These are phyloP conservation scores for Drosophila mercatorum DNA, from an alignment of 2,888 invertebrate genomes.

Conservation along the genomic window DNA sequence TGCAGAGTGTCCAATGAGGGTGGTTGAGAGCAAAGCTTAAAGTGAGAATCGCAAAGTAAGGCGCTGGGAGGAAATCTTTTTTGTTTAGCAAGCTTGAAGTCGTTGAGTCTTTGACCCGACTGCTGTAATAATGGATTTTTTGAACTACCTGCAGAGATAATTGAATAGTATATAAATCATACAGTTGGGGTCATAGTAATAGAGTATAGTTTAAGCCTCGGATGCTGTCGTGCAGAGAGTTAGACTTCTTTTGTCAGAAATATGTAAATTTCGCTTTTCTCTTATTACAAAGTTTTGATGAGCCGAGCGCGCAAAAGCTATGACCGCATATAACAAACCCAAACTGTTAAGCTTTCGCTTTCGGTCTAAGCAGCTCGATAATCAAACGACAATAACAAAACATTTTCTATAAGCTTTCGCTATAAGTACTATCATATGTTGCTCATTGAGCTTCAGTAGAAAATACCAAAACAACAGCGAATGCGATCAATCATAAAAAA, in stretches of 20 bases:
- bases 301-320: not conserved
- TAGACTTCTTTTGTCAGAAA: not conserved
- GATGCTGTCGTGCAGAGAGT: too few relatives aligned
- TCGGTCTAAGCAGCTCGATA: not conserved
- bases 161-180: not conserved
- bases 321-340: not conserved
- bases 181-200: not conserved
- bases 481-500: slow-evolving; percentile 2
- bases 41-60: not conserved
- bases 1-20: not conserved
- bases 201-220: too few relatives aligned
- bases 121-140: not conserved
- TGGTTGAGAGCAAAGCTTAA: not conserved
- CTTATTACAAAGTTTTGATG: not conserved
- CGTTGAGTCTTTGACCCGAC: not conserved
- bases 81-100: not conserved
- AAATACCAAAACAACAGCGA: not conserved
- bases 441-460: not conserved
- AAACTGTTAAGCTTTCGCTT: not conserved
- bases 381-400: not conserved
- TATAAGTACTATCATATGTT: not conserved
- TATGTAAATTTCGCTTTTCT: not conserved
- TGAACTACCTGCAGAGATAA: too few relatives aligned
- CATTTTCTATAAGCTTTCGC: slow-evolving; percentile 4
- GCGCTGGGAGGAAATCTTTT: not conserved